These are phyloP conservation scores for Napeogenes inachia DNA, from an alignment of 2,888 invertebrate species.

Conservation along the genomic window DNA sequence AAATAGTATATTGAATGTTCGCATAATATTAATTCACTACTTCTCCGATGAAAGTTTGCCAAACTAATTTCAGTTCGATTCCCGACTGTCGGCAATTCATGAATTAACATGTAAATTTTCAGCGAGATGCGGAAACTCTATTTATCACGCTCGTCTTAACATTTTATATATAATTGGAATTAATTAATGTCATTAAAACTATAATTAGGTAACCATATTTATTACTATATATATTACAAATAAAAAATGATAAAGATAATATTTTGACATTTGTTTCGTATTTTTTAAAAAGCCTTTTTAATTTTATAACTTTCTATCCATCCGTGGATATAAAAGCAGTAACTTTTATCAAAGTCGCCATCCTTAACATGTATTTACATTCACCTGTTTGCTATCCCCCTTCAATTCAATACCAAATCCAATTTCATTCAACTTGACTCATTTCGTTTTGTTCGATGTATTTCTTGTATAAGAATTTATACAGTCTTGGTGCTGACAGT, in stretches of 20 bases:
- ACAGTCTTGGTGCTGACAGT: conserved; percentile 43
- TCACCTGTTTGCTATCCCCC: conserved; percentile 50
- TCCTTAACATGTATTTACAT: conserved; percentile 54
- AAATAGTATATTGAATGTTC: no score
- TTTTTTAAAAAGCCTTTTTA: neutral
- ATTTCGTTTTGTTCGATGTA: conserved; percentile 56
- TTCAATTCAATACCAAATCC: conserved; percentile 70
- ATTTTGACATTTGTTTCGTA: no score
- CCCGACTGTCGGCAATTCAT: conserved; percentile 40
- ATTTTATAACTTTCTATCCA: conserved; percentile 9
- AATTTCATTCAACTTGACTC: conserved; percentile 68
- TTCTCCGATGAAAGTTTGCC: conserved; percentile 36
- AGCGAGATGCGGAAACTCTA: conserved; percentile 39
- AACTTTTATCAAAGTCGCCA: conserved; percentile 9
- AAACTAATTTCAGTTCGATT: conserved; percentile 54
- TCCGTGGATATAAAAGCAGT: conserved; percentile 19
- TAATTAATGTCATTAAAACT: neutral
- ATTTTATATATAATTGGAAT: conserved; percentile 15
- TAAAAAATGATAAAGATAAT: no score
- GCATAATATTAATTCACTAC: conserved; percentile 1
- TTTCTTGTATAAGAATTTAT: conserved; percentile 56
- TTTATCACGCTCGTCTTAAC: conserved; percentile 46
- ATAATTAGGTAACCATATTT: neutral
- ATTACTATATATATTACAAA: no score
- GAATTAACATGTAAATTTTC: conserved; percentile 58